These are phyloP conservation scores for Nineta flava DNA, from an alignment of 2,888 invertebrate species.

Conservation along the genomic window DNA sequence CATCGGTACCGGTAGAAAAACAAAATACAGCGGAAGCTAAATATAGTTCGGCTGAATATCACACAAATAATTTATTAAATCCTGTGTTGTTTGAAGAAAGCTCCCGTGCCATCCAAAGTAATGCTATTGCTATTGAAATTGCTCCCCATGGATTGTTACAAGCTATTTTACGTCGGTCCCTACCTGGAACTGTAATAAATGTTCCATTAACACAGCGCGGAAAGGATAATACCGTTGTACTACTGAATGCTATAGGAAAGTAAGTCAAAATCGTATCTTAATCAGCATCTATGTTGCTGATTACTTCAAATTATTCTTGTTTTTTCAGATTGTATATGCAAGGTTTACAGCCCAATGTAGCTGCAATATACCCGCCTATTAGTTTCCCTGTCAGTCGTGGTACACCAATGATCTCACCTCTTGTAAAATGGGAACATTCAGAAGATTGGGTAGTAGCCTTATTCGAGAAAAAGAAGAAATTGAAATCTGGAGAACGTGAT, in stretches of 20 bases:
- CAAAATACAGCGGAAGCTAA: conserved; percentile 53
- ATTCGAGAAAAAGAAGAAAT: conserved; percentile 48
- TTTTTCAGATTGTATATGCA: conserved; percentile 51
- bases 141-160: conserved; percentile 83
- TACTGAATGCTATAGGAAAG: conserved; percentile 50
- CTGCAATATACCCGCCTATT: conserved; percentile 59
- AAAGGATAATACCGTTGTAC: conserved; percentile 42
- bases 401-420: conserved; percentile 69
- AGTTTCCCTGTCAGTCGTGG: conserved; percentile 72
- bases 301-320: conserved; percentile 12
- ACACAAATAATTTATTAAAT: conserved; percentile 68
- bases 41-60: conserved; percentile 71
- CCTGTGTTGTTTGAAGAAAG: conserved; percentile 63
- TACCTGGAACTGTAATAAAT: conserved; percentile 53
- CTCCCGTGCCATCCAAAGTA: conserved; percentile 56
- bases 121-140: conserved; percentile 74
- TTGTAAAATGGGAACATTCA: conserved; percentile 79
- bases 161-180: conserved; percentile 65
- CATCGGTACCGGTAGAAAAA: conserved; percentile 54
- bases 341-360: conserved; percentile 59
- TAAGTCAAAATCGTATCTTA: conserved; percentile 20
- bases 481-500: conserved; percentile 47
- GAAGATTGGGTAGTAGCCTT: conserved; percentile 58
- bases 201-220: conserved; percentile 59
- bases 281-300: neutral